phyloP scores from a whole-genome alignment of 2,888 invertebrate species.

The Coenonympha arcania region DNA sequence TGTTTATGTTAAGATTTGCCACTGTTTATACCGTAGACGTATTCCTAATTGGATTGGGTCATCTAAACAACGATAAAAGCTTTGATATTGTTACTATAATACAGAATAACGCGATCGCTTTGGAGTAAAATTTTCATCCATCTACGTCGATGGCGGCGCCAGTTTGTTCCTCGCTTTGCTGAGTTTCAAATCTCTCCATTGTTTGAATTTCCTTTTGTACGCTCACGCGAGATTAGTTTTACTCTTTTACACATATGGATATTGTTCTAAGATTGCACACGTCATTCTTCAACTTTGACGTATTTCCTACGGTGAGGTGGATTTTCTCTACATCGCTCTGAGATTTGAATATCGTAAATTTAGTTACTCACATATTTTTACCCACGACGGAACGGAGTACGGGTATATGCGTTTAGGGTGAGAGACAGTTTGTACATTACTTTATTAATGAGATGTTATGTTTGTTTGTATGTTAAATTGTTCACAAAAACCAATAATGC shows the following conservation, averaged over 20 bases:
- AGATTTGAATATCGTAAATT: constrained; percentile 17
- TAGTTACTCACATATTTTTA: no score
- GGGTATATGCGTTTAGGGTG: no score
- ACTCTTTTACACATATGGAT: constrained; percentile 61
- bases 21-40: constrained; percentile 45
- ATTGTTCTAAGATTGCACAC: constrained; percentile 61
- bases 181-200: constrained; percentile 40
- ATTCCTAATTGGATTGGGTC: constrained; percentile 51
- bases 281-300: constrained; percentile 65
- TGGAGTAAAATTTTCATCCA: constrained; percentile 31
- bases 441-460: no score
- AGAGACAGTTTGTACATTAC: no score
- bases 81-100: constrained; percentile 20
- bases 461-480: no score
- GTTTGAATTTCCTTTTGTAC: constrained; percentile 42
- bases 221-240: constrained; percentile 63
- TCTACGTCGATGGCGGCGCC: constrained; percentile 23
- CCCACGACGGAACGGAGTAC: no score
- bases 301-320: constrained; percentile 50
- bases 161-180: constrained; percentile 29
- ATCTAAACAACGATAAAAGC: constrained; percentile 32
- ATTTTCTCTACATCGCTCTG: constrained; percentile 44
- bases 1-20: constrained; percentile 53
- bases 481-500: no score
- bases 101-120: constrained; percentile 23